phyloP scores from a whole-genome alignment of 2,888 invertebrate genomes.

The Xestia c-nigrum region DNA sequence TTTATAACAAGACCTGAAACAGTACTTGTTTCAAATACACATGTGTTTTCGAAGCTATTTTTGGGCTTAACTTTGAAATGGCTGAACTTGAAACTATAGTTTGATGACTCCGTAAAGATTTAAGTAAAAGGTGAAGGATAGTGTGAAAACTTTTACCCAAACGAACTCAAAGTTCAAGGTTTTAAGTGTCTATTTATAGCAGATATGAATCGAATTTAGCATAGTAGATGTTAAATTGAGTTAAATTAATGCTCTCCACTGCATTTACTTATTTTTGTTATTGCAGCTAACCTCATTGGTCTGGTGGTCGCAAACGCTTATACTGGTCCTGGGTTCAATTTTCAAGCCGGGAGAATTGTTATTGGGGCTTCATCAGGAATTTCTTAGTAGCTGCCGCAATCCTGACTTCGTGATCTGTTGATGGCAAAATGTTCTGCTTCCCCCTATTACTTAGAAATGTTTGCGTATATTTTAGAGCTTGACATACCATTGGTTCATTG shows the following conservation, averaged over 20 bases:
- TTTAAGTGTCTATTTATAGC: conserved; percentile 7
- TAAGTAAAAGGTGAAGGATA: conserved; percentile 7
- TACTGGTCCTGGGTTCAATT: background rate
- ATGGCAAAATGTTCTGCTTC: background rate
- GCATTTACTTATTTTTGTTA: background rate
- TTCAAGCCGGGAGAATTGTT: background rate
- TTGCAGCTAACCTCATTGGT: background rate
- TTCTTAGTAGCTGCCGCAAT: background rate
- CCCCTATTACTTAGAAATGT: background rate
- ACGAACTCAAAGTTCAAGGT: conserved; percentile 25
- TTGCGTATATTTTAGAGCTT: background rate
- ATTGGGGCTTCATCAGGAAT: background rate
- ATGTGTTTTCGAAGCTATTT: conserved; percentile 5
- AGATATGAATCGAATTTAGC: background rate
- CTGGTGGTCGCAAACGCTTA: background rate
- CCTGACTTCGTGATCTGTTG: background rate
- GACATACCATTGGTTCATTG: background rate
- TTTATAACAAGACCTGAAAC: conserved; percentile 4
- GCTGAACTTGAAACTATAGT: conserved; percentile 33
- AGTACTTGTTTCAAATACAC: background rate
- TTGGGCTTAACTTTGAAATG: conserved; percentile 8
- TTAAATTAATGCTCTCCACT: background rate
- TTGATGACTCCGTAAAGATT: conserved; percentile 10
- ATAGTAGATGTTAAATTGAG: background rate
- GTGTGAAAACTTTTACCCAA: conserved; percentile 33